phyloP scores from a whole-genome alignment of 2,797 vertebrate species.

The Nyctibius grandis region DNA sequence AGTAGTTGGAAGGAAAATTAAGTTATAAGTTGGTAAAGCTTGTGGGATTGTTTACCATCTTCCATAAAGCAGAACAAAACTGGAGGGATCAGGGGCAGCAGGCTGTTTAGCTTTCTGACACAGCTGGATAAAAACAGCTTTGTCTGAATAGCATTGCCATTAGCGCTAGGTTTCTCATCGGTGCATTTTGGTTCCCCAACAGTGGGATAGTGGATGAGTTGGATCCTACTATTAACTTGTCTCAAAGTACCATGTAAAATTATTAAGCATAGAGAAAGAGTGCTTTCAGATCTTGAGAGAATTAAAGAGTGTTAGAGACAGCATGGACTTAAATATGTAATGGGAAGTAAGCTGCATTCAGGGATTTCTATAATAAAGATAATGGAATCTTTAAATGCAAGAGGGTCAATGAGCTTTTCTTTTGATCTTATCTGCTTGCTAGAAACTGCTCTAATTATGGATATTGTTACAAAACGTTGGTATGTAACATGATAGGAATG shows the following conservation, averaged over 20 bases:
- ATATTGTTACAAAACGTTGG: neutral
- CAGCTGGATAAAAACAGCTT: neutral
- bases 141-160: neutral
- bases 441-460: neutral
- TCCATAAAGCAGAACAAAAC: neutral
- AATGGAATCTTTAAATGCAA: neutral
- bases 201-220: neutral
- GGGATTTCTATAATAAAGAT: slow-evolving; percentile 2
- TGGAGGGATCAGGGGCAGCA: neutral
- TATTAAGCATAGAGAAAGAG: slow-evolving; percentile 6
- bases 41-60: neutral
- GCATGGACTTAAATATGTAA: neutral
- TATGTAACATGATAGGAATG: too few relatives aligned
- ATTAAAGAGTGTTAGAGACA: neutral
- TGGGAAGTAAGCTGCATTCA: neutral
- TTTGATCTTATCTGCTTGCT: neutral
- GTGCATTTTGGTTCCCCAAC: neutral
- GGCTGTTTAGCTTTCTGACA: neutral
- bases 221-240: neutral
- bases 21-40: neutral
- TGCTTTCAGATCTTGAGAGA: slow-evolving; percentile 13
- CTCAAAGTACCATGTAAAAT: slow-evolving; percentile 20
- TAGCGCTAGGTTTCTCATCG: neutral
- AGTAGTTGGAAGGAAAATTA: neutral
- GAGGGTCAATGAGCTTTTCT: neutral